phyloP scores from a whole-genome alignment of 1,140 invertebrate species.

The Ceratosolen solmsi region DNA sequence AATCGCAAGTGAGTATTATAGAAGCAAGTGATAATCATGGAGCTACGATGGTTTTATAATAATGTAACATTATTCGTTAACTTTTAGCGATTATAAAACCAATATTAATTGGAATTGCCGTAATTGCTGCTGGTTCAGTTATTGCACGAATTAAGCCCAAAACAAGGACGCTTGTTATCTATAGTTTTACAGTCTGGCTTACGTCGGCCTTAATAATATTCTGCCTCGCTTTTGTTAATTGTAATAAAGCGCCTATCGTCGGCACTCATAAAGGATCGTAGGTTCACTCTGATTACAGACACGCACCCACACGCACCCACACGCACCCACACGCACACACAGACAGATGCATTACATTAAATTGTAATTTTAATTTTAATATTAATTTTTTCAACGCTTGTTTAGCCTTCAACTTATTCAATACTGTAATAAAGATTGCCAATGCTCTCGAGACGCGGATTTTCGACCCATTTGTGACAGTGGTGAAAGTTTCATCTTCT shows the following conservation, averaged over 20 bases:
- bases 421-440: constrained; percentile 78
- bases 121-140: constrained; percentile 78
- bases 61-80: neutral
- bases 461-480: constrained; percentile 81
- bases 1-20: constrained; percentile 68
- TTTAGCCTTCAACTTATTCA: constrained; percentile 62
- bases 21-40: too few relatives aligned
- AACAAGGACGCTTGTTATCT: constrained; percentile 73
- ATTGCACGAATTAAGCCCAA: constrained; percentile 76
- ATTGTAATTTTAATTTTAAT: too few relatives aligned
- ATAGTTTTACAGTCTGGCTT: constrained; percentile 75
- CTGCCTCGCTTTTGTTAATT: constrained; percentile 77
- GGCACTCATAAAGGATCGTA: constrained; percentile 65
- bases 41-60: neutral
- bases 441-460: constrained; percentile 75
- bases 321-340: neutral
- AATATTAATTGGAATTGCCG: constrained; percentile 76
- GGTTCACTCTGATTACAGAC: constrained; percentile 6
- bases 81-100: constrained; percentile 75
- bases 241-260: constrained; percentile 72
- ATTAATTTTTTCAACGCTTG: neutral
- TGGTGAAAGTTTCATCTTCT: constrained; percentile 76
- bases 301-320: neutral
- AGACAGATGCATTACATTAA: too few relatives aligned
- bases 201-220: constrained; percentile 74